These are phyloP conservation scores for Erpornis zantholeuca DNA, from an alignment of 2,113 vertebrate species.

Conservation along the genomic window DNA sequence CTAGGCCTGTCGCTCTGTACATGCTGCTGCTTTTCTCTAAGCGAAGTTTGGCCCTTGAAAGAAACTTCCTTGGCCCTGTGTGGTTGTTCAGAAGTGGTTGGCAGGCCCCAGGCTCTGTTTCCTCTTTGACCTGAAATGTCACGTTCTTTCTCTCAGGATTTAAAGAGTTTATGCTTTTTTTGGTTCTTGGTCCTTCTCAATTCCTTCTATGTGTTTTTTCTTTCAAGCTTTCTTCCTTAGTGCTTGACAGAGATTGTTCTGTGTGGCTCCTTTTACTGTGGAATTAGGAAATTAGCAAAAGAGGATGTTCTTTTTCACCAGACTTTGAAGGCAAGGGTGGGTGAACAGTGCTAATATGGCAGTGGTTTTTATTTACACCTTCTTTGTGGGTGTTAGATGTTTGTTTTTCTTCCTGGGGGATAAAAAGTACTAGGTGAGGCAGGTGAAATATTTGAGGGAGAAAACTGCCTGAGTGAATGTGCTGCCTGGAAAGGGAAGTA, in stretches of 20 bases:
- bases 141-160: not conserved
- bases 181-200: not conserved
- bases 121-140: not conserved
- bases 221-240: not conserved
- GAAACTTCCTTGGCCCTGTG: not conserved
- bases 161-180: not conserved
- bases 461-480: not conserved
- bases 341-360: not conserved
- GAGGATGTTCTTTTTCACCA: accelerated
- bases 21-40: not conserved
- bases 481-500: not conserved
- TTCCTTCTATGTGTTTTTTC: not conserved
- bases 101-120: not conserved
- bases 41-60: not conserved
- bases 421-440: not conserved
- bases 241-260: not conserved
- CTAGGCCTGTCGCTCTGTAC: not conserved
- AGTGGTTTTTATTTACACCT: not conserved
- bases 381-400: not conserved
- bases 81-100: not conserved
- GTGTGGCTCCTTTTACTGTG: not conserved
- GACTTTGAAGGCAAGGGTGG: not conserved
- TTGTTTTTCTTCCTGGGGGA: not conserved
- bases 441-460: not conserved
- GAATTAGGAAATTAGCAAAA: not conserved